Conservation (phyloP, 2,888 invertebrate species). For the Parnassius orleans region DNA sequence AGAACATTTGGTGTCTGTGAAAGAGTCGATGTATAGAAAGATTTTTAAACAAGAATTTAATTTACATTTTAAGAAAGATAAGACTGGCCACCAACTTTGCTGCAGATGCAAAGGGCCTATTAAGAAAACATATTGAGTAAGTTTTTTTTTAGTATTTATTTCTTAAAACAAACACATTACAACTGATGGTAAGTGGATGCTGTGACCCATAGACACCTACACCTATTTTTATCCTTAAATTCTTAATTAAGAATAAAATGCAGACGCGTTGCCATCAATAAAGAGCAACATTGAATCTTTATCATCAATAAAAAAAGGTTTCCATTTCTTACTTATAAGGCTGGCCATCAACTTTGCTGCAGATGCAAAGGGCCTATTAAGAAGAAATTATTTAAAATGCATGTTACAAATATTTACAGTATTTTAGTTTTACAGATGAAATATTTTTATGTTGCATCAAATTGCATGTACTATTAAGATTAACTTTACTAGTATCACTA, state of each 20-base stretch:
- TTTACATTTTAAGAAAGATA: slow-evolving; percentile 60
- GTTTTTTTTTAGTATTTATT: slow-evolving; percentile 27
- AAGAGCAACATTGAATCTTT: too few relatives aligned
- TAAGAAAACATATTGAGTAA: slow-evolving; percentile 55
- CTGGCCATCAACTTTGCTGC: too few relatives aligned
- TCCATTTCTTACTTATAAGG: too few relatives aligned
- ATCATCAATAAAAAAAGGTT: too few relatives aligned
- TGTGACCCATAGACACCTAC: too few relatives aligned
- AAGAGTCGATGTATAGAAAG: slow-evolving; percentile 74
- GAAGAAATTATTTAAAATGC: slow-evolving; percentile 46
- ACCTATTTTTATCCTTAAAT: too few relatives aligned
- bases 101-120: slow-evolving; percentile 66
- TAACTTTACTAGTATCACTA: neutral
- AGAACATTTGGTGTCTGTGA: slow-evolving; percentile 52
- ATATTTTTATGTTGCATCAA: neutral
- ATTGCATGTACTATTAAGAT: neutral
- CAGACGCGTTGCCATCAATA: too few relatives aligned
- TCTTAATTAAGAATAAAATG: too few relatives aligned
- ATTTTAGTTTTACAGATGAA: neutral
- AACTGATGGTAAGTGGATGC: too few relatives aligned
- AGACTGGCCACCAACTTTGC: slow-evolving; percentile 55
- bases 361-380: too few relatives aligned
- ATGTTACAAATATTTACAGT: neutral
- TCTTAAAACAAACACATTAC: too few relatives aligned
- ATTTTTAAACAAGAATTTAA: slow-evolving; percentile 70